Percentiles rank a stretch among this genome's conserved stretches.
Evolutionary conservation across 2,113 vertebrate genomes (phyloP).

Genomic region (Peromyscus californicus): DNA sequence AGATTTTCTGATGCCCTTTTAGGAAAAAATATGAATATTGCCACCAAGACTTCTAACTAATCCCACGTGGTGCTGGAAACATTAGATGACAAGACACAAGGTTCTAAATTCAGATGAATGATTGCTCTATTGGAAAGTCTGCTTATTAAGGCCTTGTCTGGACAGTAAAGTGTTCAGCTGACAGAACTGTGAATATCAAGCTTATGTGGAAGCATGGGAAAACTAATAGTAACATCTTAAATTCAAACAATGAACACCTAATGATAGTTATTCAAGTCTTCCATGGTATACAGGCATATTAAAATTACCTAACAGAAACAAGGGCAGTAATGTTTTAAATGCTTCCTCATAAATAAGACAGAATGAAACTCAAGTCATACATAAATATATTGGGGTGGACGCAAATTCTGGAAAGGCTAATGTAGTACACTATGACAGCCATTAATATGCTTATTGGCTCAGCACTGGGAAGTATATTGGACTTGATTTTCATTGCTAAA

Average conservation of each 20-base stretch:
- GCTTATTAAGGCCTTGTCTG: not conserved
- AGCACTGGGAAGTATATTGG: not conserved
- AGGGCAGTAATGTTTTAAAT: not conserved
- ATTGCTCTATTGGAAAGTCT: not conserved
- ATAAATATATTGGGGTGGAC: not conserved
- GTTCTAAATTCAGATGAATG: not conserved
- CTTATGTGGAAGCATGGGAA: not conserved
- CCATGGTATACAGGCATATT: not conserved
- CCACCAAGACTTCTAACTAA: not conserved
- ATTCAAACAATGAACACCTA: not conserved
- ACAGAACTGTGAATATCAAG: not conserved
- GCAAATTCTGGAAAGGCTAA: constrained; percentile 9
- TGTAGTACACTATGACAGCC: not conserved
- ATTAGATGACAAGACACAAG: not conserved
- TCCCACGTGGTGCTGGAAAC: not conserved
- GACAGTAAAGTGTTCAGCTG: not conserved
- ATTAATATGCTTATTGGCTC: constrained; percentile 2
- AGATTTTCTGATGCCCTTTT: not conserved
- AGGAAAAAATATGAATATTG: not conserved
- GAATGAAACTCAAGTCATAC: not conserved
- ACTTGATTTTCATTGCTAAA: constrained; percentile 24
- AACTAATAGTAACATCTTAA: constrained; percentile 5
- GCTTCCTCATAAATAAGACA: constrained; percentile 7
- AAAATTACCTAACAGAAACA: not conserved
- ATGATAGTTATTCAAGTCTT: not conserved